phyloP scores from a whole-genome alignment of 2,888 invertebrate species.

The Nomada ferruginata region DNA sequence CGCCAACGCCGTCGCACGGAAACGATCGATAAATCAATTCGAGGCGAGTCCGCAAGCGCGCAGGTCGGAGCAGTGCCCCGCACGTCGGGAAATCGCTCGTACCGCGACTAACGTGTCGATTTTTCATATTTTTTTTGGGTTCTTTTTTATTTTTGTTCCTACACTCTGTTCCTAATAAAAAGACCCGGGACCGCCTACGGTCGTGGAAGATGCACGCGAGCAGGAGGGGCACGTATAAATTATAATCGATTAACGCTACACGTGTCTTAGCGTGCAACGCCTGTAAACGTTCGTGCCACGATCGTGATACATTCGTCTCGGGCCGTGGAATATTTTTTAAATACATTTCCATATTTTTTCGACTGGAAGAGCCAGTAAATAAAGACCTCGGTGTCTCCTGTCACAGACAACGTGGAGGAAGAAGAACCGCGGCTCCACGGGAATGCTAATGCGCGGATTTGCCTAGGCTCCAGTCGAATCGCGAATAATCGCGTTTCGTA shows the following conservation, averaged over 20 bases:
- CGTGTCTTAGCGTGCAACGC: conserved; percentile 41
- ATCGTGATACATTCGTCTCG: conserved; percentile 20
- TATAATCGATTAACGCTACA: conserved; percentile 51
- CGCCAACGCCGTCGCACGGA: conserved; percentile 61
- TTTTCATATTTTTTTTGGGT: conserved; percentile 21
- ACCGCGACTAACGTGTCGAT: conserved; percentile 36
- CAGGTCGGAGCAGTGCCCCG: conserved; percentile 40
- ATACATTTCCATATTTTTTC: conserved; percentile 47
- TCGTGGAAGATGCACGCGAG: conserved; percentile 35
- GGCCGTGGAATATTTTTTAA: conserved; percentile 35
- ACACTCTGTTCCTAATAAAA: background rate
- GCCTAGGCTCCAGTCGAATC: background rate
- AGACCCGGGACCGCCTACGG: conserved; percentile 34
- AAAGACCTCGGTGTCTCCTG: conserved; percentile 35
- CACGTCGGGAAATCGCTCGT: conserved; percentile 47
- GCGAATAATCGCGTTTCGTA: background rate
- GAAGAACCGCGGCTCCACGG: conserved; percentile 4
- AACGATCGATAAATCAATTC: conserved; percentile 78
- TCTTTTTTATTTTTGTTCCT: background rate
- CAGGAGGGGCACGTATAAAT: conserved; percentile 40
- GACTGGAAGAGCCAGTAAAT: conserved; percentile 15
- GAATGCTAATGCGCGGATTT: background rate
- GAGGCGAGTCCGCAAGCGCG: conserved; percentile 74
- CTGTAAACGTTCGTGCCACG: conserved; percentile 25
- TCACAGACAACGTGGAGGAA: background rate